Percentiles rank a stretch among this genome's conserved stretches.
Conservation (phyloP, 1,140 invertebrate species). For the Neotoxoptera formosana region DNA sequence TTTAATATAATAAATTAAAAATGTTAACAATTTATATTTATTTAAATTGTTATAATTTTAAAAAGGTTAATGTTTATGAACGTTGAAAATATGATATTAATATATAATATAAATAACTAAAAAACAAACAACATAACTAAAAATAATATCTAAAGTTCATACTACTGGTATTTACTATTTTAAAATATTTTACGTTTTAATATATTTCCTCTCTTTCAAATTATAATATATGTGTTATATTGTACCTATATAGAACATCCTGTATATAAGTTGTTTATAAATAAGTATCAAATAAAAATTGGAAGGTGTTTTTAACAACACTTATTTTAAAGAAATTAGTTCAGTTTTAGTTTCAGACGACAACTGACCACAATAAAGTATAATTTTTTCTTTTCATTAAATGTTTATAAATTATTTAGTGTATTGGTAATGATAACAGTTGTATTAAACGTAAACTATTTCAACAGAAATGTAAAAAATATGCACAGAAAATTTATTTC, state of each 20-base stretch:
- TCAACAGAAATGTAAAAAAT: neutral
- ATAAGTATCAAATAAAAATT: neutral
- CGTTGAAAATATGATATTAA: neutral
- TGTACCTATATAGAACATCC: neutral
- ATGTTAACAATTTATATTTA: neutral
- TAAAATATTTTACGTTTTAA: neutral
- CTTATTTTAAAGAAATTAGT: slow-evolving; percentile 16
- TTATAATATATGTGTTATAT: neutral
- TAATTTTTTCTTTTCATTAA: neutral
- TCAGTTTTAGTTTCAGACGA: neutral
- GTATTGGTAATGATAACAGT: slow-evolving; percentile 5
- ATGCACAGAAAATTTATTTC: neutral
- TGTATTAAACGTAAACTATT: neutral
- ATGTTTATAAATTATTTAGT: neutral
- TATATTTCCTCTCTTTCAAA: neutral
- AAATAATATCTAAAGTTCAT: neutral
- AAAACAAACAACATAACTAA: neutral
- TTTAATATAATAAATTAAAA: neutral
- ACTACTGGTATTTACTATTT: neutral
- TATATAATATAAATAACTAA: neutral
- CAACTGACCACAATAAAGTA: neutral
- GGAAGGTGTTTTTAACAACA: neutral
- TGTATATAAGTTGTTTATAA: slow-evolving; percentile 12
- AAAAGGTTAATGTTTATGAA: neutral
- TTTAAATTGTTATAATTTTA: neutral